phyloP scores from a whole-genome alignment of 2,888 invertebrate species.

The Bursaphelenchus okinawaensis region DNA sequence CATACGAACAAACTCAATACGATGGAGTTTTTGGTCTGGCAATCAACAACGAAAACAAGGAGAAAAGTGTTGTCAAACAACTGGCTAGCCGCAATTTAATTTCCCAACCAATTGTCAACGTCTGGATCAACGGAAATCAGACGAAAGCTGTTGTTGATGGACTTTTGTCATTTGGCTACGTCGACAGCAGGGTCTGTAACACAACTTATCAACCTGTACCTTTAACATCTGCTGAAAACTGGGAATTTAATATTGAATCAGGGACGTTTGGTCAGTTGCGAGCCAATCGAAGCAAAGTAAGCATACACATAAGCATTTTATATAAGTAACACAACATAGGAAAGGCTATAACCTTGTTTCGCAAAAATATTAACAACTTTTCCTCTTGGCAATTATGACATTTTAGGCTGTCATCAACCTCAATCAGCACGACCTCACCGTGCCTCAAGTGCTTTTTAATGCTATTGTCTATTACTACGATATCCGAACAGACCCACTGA shows the following conservation, averaged over 20 bases:
- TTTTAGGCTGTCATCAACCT: not conserved
- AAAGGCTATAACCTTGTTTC: no score
- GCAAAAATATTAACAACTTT: not conserved
- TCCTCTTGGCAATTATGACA: not conserved
- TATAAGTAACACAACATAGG: no score
- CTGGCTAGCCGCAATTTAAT: not conserved
- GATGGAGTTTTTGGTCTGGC: not conserved
- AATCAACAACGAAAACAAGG: not conserved
- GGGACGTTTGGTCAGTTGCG: no score
- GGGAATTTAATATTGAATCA: no score
- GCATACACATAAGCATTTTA: no score
- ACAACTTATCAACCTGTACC: not conserved
- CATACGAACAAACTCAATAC: not conserved
- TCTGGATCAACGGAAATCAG: not conserved
- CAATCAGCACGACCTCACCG: not conserved
- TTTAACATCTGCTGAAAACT: not conserved
- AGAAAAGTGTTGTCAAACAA: not conserved
- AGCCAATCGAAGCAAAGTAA: no score
- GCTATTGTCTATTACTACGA: not conserved
- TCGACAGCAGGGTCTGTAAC: not conserved
- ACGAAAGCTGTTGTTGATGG: not conserved
- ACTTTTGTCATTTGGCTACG: not conserved
- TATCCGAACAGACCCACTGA: not conserved
- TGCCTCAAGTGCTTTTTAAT: not conserved
- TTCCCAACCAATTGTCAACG: not conserved